Conservation (phyloP, 2,797 vertebrate species). For the Acipenser oxyrinchus region DNA sequence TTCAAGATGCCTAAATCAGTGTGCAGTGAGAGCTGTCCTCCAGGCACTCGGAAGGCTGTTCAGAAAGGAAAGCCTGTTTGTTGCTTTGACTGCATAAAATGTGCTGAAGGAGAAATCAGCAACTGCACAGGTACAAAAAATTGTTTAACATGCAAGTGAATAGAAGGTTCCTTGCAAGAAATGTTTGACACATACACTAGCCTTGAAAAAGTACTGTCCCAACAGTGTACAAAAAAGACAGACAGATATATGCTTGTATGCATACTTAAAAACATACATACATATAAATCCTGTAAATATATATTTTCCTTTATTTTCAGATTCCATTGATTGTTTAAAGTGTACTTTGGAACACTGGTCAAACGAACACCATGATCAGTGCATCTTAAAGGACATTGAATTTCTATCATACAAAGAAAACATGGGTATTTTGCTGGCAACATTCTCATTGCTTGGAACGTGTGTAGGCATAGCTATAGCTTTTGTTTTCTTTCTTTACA, state of each 20-base stretch:
- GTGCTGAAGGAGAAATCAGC: conserved; percentile 7
- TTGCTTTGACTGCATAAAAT: conserved; percentile 1
- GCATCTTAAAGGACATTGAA: conserved; percentile 3
- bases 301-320: background rate
- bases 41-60: conserved; percentile 5
- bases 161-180: no score
- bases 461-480: background rate
- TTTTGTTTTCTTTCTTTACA: background rate
- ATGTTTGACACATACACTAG: no score
- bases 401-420: background rate
- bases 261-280: background rate
- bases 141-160: no score
- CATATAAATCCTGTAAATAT: background rate
- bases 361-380: background rate
- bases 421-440: background rate
- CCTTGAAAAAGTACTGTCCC: no score
- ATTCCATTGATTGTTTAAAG: conserved; percentile 1
- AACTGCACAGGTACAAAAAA: background rate
- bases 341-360: background rate
- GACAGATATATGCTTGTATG: background rate
- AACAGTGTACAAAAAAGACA: no score
- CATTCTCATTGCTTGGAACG: background rate
- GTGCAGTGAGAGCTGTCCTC: conserved; percentile 8
- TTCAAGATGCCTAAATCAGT: background rate
- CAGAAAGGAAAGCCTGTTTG: conserved; percentile 5